These are phyloP conservation scores for Aporrectodea caliginosa DNA, from an alignment of 1,140 invertebrate genomes.

Conservation along the genomic window DNA sequence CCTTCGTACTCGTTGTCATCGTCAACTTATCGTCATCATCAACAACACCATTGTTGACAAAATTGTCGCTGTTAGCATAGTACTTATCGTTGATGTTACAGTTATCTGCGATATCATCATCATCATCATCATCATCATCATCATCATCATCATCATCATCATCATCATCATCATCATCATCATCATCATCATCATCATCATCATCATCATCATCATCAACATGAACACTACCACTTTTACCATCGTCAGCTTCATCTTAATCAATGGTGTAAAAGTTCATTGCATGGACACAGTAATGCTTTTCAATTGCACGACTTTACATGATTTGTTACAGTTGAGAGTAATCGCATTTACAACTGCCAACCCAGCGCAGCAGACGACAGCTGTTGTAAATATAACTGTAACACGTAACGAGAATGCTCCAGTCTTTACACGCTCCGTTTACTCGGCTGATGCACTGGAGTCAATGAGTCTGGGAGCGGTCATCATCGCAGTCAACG, in stretches of 20 bases:
- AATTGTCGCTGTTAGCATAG: no score
- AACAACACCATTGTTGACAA: no score
- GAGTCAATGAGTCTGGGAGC: constrained; percentile 63
- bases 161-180: constrained; percentile 3
- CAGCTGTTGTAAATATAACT: constrained; percentile 32
- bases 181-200: constrained; percentile 2
- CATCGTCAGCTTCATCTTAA: no score
- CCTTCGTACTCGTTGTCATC: no score
- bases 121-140: constrained; percentile 2
- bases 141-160: constrained; percentile 2
- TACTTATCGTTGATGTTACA: no score
- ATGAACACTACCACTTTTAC: no score
- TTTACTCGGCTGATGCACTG: neutral
- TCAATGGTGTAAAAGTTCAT: no score
- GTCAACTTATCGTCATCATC: no score
- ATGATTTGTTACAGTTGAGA: constrained; percentile 18
- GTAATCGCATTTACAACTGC: constrained; percentile 42
- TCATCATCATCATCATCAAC: neutral
- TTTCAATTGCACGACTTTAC: no score
- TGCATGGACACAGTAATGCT: no score
- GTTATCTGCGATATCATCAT: no score
- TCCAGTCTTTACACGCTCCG: constrained; percentile 6
- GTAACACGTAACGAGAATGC: constrained; percentile 29
- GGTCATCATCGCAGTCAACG: constrained; percentile 70
- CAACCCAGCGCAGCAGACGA: constrained; percentile 41